A percentile compares a stretch with the other conserved stretches of the same genome.
Conservation (phyloP, 2,797 vertebrate genomes). For the Myotis vivesi region DNA sequence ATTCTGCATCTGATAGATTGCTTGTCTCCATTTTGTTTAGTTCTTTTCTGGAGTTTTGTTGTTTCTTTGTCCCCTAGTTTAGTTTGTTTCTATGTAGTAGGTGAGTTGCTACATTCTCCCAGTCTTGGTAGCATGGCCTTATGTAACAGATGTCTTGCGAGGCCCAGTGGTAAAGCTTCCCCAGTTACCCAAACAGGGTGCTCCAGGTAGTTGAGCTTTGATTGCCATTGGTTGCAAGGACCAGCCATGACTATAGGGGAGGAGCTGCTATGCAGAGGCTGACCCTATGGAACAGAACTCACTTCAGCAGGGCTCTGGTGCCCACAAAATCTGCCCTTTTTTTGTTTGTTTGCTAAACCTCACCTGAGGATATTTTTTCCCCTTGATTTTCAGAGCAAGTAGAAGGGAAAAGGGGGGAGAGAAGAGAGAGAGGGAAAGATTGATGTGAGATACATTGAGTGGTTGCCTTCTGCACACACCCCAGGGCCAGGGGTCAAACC, state of each 20-base stretch:
- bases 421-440: too few relatives aligned
- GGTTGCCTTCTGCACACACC: too few relatives aligned
- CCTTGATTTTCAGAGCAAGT: too few relatives aligned
- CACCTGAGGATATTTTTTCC: too few relatives aligned
- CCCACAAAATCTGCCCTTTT: background rate
- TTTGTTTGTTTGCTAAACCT: too few relatives aligned
- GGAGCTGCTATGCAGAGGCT: background rate
- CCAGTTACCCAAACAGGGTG: background rate
- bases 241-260: background rate
- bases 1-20: background rate
- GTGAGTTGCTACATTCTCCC: background rate
- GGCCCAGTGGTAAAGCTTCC: background rate
- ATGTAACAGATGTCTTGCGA: background rate
- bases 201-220: background rate
- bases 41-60: background rate
- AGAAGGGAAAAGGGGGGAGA: too few relatives aligned
- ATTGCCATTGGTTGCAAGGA: background rate
- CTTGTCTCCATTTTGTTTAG: background rate
- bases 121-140: background rate
- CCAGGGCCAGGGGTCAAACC: too few relatives aligned
- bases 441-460: too few relatives aligned
- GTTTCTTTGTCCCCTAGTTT: background rate
- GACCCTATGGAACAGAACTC: background rate
- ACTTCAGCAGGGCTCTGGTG: background rate
- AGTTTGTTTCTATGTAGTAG: background rate